Base-by-base conservation (phyloP, 1,140 invertebrate genomes). In the Chionoecetes opilio region DNA sequence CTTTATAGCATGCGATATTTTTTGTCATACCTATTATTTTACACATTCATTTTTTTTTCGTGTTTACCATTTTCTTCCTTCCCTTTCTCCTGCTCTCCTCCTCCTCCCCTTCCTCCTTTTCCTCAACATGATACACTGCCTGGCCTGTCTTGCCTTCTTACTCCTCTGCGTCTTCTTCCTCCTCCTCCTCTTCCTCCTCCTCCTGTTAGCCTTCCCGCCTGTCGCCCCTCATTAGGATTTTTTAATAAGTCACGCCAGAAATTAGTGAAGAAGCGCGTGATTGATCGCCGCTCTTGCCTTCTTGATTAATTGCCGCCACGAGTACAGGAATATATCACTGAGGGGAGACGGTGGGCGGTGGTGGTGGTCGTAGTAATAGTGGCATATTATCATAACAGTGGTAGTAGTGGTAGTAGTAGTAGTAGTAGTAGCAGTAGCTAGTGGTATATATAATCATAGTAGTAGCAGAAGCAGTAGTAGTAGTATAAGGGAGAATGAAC, bases 181-280 rank as follows among this genome's bases (percentile, higher is more conserved):
- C 38, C 1, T 21, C 26, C 29, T 29, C 88, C 88, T 9, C 0
- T 3, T 90, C 38, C 46, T 32, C 11, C 14, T 35, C 46, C 86
- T 21, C 29, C 41, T 90, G 88, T 75, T 53, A 35, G 31, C 89
- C 9, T 38, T 63, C 46, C 89, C 46, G 89, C 26, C 89, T 91
- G 89, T 75, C 89, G 53, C 32, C 53, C 53, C 89, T 75, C 89
- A 75, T 91, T 91, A 91, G 34, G 46, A 75, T 91, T 91, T 91
- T 90, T 91, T 75, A 53, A 75, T 34, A 91, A 75, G 89, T 91
- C 38, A 91, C n/a, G 89, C 46, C 89, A 9, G 89, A 91, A 91
- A 91, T 91, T 91, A 91, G 53, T 91, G 32, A 91, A 91, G 89
- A 91, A 75, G 31, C 3, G 11, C 8, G 31, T 91, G 89, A 91